A percentile compares a stretch with the other conserved stretches of the same genome.
Conservation (phyloP, 92 coral and sea anemone species). For the Zoanthus sansibaricus region DNA sequence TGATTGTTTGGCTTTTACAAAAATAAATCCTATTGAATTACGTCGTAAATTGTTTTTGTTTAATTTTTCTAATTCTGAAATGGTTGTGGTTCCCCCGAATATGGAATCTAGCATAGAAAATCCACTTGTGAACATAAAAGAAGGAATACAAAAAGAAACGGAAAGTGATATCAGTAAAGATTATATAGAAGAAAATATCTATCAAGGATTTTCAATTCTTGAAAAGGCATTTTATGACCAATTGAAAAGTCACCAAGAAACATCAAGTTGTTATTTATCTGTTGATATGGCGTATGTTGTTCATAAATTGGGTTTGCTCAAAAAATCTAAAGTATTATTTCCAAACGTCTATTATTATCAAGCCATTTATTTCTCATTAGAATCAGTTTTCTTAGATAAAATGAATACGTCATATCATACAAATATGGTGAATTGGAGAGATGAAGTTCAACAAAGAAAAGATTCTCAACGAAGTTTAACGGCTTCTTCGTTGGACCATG, state of each 20-base stretch:
- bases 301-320: too few species aligned
- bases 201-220: not conserved
- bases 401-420: not conserved
- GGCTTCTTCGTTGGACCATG: not conserved
- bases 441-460: not conserved
- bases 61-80: not conserved
- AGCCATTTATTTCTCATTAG: not conserved
- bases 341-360: not conserved
- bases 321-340: too few species aligned
- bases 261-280: too few species aligned
- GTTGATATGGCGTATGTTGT: not conserved
- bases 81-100: not conserved
- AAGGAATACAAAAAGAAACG: not conserved
- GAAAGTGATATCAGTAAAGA: too few species aligned
- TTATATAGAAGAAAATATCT: too few species aligned
- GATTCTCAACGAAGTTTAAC: not conserved
- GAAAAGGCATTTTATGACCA: not conserved
- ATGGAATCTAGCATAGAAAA: not conserved
- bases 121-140: not conserved
- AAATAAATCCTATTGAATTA: not conserved
- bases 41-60: not conserved
- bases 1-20: not conserved
- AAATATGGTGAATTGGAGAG: not conserved
- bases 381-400: too few species aligned
- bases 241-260: not conserved